These are phyloP conservation scores for Monopis laevigella DNA, from an alignment of 2,888 invertebrate species.

Conservation along the genomic window DNA sequence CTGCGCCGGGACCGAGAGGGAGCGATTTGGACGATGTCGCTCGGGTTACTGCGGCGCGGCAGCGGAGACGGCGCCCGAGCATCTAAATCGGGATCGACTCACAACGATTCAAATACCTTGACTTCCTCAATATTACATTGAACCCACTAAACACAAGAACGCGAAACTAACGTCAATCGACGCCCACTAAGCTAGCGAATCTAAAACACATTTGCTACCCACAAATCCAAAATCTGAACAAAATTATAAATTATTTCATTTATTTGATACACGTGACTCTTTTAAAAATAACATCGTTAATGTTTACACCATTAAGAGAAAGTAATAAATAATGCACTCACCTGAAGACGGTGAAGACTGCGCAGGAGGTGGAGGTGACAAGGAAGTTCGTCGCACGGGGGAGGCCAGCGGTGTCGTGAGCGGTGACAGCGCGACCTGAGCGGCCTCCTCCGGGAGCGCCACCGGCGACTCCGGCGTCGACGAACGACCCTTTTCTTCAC, in stretches of 20 bases:
- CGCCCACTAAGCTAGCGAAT: slow-evolving; percentile 32
- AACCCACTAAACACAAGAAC: slow-evolving; percentile 57
- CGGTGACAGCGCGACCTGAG: slow-evolving; percentile 36
- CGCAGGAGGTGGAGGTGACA: slow-evolving; percentile 36
- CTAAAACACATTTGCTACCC: slow-evolving; percentile 23
- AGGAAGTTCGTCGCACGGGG: slow-evolving; percentile 39
- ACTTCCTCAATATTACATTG: slow-evolving; percentile 69
- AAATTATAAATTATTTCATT: no score
- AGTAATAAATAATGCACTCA: no score
- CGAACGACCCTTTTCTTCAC: slow-evolving; percentile 35
- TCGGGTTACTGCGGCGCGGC: slow-evolving; percentile 57
- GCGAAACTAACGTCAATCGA: slow-evolving; percentile 54
- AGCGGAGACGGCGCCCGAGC: slow-evolving; percentile 58
- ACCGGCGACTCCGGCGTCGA: slow-evolving; percentile 49
- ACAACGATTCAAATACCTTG: slow-evolving; percentile 67
- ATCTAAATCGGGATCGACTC: slow-evolving; percentile 66
- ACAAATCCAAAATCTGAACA: slow-evolving; percentile 23
- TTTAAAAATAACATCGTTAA: no score
- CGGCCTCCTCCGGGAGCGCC: slow-evolving; percentile 29
- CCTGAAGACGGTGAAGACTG: slow-evolving; percentile 39
- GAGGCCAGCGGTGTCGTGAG: slow-evolving; percentile 46
- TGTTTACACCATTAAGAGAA: no score
- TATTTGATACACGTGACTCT: no score
- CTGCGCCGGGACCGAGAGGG: no score
- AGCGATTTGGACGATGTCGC: slow-evolving; percentile 57